phyloP scores from a whole-genome alignment of 2,888 invertebrate genomes.

The Orchesella flavescens region DNA sequence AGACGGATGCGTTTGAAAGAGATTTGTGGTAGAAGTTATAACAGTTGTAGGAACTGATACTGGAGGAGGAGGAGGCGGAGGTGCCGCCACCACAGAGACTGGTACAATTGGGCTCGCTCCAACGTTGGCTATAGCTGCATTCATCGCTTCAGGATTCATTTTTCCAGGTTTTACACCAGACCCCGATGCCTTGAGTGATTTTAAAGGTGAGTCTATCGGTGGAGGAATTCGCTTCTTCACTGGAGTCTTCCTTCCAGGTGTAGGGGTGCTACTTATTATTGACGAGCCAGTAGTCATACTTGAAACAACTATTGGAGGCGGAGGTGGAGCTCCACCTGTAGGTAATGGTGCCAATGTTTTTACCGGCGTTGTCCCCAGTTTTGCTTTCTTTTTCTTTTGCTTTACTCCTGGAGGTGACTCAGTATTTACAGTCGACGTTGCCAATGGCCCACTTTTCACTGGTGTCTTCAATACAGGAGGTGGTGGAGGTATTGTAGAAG shows the following conservation, averaged over 20 bases:
- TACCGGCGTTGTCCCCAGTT: slow-evolving; percentile 20
- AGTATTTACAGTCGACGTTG: not conserved
- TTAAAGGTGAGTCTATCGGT: slow-evolving; percentile 50
- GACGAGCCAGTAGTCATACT: not conserved
- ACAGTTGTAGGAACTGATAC: slow-evolving; percentile 42
- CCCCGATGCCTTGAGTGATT: slow-evolving; percentile 5
- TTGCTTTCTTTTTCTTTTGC: slow-evolving; percentile 47
- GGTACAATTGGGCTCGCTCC: slow-evolving; percentile 27
- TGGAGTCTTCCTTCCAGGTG: slow-evolving; percentile 54
- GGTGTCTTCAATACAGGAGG: slow-evolving; percentile 9
- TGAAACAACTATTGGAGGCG: slow-evolving; percentile 46
- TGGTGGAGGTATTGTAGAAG: slow-evolving; percentile 32
- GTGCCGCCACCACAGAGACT: not conserved
- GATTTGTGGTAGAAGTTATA: slow-evolving; percentile 36
- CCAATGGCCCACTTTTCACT: not conserved
- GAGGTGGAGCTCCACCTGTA: slow-evolving; percentile 49
- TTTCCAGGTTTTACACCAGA: slow-evolving; percentile 33
- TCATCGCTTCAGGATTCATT: slow-evolving; percentile 60
- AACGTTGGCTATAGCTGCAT: slow-evolving; percentile 51
- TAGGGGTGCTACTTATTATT: slow-evolving; percentile 10
- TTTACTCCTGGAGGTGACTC: slow-evolving; percentile 16
- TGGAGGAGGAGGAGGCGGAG: slow-evolving; percentile 4
- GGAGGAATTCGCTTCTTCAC: slow-evolving; percentile 61
- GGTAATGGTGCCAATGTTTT: slow-evolving; percentile 48
- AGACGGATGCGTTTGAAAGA: slow-evolving; percentile 16